These are phyloP conservation scores for Lycopodina hypogea DNA, from an alignment of 37 sponge, comb jelly and placozoan genomes.

Conservation along the genomic window DNA sequence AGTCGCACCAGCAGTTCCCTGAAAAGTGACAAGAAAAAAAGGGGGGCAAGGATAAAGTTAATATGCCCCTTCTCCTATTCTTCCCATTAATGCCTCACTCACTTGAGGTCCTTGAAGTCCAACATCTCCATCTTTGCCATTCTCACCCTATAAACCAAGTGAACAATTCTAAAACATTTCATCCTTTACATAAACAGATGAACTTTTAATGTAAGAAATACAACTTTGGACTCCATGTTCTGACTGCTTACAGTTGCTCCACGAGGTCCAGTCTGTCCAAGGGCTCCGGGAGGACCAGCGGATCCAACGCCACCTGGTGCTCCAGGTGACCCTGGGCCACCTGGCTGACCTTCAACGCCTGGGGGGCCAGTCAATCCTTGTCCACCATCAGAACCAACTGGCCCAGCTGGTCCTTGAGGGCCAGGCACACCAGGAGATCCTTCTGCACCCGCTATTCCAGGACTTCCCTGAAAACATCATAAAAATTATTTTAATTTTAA, in stretches of 20 bases:
- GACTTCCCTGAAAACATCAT: background rate
- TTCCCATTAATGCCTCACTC: slow-evolving; percentile 22
- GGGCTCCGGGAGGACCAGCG: slow-evolving; percentile 21
- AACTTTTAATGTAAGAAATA: background rate
- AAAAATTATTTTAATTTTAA: background rate
- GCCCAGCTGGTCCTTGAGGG: slow-evolving; percentile 1
- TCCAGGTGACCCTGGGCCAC: slow-evolving; percentile 8
- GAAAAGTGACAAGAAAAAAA: background rate
- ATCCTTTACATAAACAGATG: background rate
- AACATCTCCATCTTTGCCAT: slow-evolving; percentile 36
- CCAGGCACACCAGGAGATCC: slow-evolving; percentile 30
- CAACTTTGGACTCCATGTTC: too few relatives aligned
- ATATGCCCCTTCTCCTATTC: background rate
- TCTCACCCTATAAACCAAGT: slow-evolving; percentile 2
- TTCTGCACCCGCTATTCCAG: background rate
- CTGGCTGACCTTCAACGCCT: background rate
- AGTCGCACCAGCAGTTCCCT: slow-evolving; percentile 40
- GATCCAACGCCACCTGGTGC: slow-evolving; percentile 13
- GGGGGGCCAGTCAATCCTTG: slow-evolving; percentile 30
- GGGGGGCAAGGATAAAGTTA: background rate
- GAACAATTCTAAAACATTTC: too few relatives aligned
- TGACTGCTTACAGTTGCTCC: slow-evolving; percentile 20
- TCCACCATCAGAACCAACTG: slow-evolving; percentile 18
- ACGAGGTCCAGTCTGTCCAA: slow-evolving; percentile 32
- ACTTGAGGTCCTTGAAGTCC: slow-evolving; percentile 31